These are phyloP conservation scores for Eupithecia subfuscata DNA, from an alignment of 2,888 invertebrate genomes.

Conservation along the genomic window DNA sequence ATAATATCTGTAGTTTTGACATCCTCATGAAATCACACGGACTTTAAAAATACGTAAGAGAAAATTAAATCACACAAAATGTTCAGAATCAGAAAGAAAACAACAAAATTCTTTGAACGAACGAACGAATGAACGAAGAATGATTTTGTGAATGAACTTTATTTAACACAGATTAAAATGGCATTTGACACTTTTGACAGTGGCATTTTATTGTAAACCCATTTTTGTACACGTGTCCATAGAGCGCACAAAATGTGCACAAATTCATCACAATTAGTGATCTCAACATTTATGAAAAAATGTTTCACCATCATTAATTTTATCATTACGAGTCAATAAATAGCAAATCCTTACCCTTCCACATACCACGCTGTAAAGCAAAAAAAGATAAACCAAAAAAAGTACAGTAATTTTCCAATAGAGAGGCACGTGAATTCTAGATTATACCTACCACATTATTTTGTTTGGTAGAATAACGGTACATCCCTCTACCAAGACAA, in stretches of 20 bases:
- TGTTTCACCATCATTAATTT: too few species aligned
- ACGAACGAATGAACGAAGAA: background rate
- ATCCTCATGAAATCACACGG: background rate
- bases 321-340: background rate
- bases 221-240: background rate
- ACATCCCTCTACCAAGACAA: slow-evolving; percentile 25
- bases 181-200: background rate
- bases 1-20: background rate
- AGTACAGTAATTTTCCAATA: background rate
- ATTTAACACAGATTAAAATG: background rate
- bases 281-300: background rate
- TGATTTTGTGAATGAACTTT: background rate
- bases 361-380: background rate
- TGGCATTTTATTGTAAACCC: background rate
- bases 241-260: background rate
- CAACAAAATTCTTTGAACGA: background rate
- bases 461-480: slow-evolving; percentile 37
- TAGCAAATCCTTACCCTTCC: background rate
- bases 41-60: background rate
- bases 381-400: background rate
- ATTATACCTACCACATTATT: too few species aligned
- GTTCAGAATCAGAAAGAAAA: background rate
- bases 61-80: background rate
- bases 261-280: background rate
- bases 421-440: background rate